Evolutionary conservation across 2,888 invertebrate genomes (phyloP).

Genomic region (Cyrtodaria siliqua): DNA sequence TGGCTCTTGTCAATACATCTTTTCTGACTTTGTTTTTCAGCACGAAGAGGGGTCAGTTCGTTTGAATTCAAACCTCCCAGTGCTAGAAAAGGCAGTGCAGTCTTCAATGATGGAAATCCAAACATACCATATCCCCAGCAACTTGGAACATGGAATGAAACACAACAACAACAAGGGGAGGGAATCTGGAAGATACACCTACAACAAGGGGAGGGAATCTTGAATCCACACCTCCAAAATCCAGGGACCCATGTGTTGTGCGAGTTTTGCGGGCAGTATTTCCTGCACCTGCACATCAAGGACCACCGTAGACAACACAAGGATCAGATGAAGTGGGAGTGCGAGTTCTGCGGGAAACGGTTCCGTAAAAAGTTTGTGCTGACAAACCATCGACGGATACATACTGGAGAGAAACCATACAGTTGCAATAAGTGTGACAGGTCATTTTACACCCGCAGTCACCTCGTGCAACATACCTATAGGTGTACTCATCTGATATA

Average conservation of each 20-base stretch:
- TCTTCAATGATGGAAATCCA: no score
- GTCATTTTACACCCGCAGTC: background rate
- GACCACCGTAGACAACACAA: background rate
- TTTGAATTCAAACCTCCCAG: no score
- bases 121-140: no score
- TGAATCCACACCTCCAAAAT: background rate
- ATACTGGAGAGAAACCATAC: conserved; percentile 24
- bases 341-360: conserved; percentile 20
- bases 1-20: no score
- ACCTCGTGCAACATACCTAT: conserved; percentile 4
- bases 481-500: no score
- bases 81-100: no score
- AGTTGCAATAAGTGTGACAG: conserved; percentile 6
- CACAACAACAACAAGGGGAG: no score
- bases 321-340: conserved; percentile 13
- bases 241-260: background rate
- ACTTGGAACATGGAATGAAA: no score
- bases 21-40: no score
- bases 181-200: no score
- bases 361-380: conserved; percentile 22
- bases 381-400: conserved; percentile 22
- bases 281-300: background rate
- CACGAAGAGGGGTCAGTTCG: no score
- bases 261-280: conserved; percentile 6
- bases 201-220: no score